Evolutionary conservation across 2,113 vertebrate genomes (phyloP).

Genomic region (Chaenocephalus aceratus): DNA sequence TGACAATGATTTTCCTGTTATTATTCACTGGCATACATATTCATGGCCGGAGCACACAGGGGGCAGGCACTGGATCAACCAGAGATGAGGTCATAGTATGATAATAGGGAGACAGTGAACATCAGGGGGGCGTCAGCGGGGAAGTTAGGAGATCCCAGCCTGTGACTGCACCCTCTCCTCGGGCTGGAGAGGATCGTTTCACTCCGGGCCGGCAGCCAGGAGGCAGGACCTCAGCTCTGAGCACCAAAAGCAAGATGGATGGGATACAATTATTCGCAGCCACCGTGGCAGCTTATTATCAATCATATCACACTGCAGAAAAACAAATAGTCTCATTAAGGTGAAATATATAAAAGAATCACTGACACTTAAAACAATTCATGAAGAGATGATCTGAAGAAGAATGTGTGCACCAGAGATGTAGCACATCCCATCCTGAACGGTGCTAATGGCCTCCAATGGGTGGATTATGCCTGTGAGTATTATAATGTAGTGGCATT

Average conservation of each 20-base stretch:
- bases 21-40: conserved; percentile 76
- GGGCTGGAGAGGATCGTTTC: conserved; percentile 29
- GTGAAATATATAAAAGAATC: not conserved
- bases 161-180: conserved; percentile 20
- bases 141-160: conserved; percentile 22
- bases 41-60: conserved; percentile 57
- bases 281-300: conserved; percentile 31
- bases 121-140: conserved; percentile 9
- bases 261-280: conserved; percentile 13
- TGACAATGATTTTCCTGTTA: conserved; percentile 62
- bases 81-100: conserved; percentile 65
- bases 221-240: conserved; percentile 21
- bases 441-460: conserved; percentile 32
- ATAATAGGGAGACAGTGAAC: conserved; percentile 49
- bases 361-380: conserved; percentile 7
- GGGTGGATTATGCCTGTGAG: conserved; percentile 37
- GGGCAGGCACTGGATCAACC: conserved; percentile 41
- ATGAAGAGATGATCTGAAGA: conserved; percentile 5
- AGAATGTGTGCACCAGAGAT: conserved; percentile 7
- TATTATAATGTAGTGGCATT: conserved; percentile 19
- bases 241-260: conserved; percentile 38
- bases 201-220: conserved; percentile 52
- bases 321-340: conserved; percentile 12
- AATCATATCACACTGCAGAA: conserved; percentile 34
- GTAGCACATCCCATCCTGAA: not conserved